These are phyloP conservation scores for Corvus hawaiiensis DNA, from an alignment of 2,113 vertebrate species.

Conservation along the genomic window DNA sequence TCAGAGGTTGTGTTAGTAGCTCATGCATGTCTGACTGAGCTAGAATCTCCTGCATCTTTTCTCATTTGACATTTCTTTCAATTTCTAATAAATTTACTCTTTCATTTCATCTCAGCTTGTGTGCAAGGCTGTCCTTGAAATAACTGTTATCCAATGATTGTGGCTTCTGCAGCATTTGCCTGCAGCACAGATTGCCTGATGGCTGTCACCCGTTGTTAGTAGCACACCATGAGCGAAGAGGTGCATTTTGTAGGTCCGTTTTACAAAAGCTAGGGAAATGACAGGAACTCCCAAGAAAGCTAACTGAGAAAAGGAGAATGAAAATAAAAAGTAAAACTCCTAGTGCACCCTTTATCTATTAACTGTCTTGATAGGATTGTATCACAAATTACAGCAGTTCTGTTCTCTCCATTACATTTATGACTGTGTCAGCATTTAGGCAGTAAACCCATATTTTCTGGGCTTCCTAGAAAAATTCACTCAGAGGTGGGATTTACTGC, in stretches of 20 bases:
- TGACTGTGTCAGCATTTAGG: neutral
- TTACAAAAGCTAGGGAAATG: neutral
- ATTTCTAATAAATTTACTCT: neutral
- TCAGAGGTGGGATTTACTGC: neutral
- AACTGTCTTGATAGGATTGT: neutral
- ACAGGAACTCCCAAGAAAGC: neutral
- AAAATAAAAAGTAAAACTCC: neutral
- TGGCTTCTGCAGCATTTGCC: neutral
- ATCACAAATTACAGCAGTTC: neutral
- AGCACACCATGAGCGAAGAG: neutral
- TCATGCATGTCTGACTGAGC: neutral
- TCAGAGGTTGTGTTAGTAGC: neutral
- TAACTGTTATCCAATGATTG: neutral
- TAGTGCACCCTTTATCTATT: neutral
- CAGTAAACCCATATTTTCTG: neutral
- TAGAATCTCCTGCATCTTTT: neutral
- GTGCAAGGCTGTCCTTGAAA: neutral
- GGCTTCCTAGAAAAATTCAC: neutral
- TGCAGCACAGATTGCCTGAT: neutral
- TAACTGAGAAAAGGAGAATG: neutral
- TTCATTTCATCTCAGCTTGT: neutral
- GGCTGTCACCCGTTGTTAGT: neutral
- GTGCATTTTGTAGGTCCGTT: neutral
- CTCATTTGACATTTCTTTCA: neutral
- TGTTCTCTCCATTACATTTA: neutral